Evolutionary conservation across 2,113 vertebrate species (phyloP), one percentile per base, ranked within the genome.

Genomic region (Arvicanthis niloticus): DNA sequence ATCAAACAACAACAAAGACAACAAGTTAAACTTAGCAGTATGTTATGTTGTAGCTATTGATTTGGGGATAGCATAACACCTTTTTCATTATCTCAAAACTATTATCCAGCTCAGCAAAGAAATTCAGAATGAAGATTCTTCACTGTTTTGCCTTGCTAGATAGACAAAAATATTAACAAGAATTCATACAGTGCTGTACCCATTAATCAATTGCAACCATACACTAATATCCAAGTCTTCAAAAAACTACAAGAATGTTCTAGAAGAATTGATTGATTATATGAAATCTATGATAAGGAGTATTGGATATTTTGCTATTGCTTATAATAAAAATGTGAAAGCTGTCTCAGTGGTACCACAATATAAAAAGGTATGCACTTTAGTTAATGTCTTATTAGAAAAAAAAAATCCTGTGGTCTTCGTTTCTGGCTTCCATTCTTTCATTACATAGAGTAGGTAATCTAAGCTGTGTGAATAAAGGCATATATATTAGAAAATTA

Each of bases 311-410:
- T n/a, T 89, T 73, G 60, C 53, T 89, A 42, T 68, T 88, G 40
- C 26, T 75, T 89, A 42, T 60, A 75, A 75, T 85, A 76, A 86
- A 93, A 89, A 89, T 37, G 48, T 62, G 58, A 89, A 89, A 77
- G 31, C 42, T 91, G 51, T 85, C 24, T 65, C 9, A 68, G 24
- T 53, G 67, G 16, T 40, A 2, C 70, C 9, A 42, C 87, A 29
- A 12, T 75, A 42, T 42, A 75, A 42, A 58, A 53, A 76, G 17
- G 26, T 75, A 89, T 58, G 37, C 37, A 88, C 53, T 58, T 60
- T 89, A 78, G 82, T 87, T 86, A 80, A 91, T 60, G 75, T 37
- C 5, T 21, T 86, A 91, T 31, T 75, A 80, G 22, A 56, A 42
- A 90, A 91, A 92, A 87, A 22, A 78, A 48, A 29, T 22, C 75